Percentiles rank a stretch among this genome's conserved stretches.
phyloP scores from a whole-genome alignment of 2,888 invertebrate genomes.

The Brachyptera putata region DNA sequence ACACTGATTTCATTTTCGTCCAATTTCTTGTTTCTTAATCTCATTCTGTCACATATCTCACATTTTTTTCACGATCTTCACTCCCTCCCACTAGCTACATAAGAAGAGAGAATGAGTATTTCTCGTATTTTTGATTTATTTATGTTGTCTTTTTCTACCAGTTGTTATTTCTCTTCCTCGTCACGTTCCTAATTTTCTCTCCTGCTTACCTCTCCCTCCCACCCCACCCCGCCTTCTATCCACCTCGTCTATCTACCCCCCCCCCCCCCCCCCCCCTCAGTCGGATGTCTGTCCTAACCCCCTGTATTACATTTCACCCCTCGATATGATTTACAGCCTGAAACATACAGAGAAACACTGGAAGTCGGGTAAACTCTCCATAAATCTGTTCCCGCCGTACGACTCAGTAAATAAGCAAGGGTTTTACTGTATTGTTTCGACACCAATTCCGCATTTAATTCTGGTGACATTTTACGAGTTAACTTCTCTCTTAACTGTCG shows the following conservation, averaged over 20 bases:
- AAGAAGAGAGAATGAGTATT: conserved; percentile 9
- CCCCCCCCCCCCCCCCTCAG: background rate
- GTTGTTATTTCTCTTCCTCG: conserved; percentile 21
- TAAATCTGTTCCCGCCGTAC: conserved; percentile 20
- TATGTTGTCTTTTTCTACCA: conserved; percentile 17
- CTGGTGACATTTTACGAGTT: background rate
- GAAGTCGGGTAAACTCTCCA: conserved; percentile 20
- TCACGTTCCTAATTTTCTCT: conserved; percentile 25
- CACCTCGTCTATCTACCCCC: background rate
- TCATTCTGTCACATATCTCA: conserved; percentile 25
- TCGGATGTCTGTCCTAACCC: conserved; percentile 20
- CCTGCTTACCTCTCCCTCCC: background rate
- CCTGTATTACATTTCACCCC: conserved; percentile 25
- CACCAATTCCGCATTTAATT: conserved; percentile 1
- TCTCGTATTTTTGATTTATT: conserved; percentile 23
- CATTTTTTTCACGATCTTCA: conserved; percentile 11
- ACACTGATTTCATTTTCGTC: conserved; percentile 19
- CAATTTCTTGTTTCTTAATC: conserved; percentile 12
- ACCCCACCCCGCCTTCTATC: background rate
- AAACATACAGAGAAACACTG: conserved; percentile 22
- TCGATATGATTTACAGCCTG: conserved; percentile 25
- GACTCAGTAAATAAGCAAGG: conserved; percentile 1
- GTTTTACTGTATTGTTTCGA: background rate
- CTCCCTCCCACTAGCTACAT: no score
- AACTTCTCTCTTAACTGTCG: background rate